Percentiles rank a stretch among this genome's conserved stretches.
Conservation (phyloP, 2,113 vertebrate genomes). For the Phycodurus eques region DNA sequence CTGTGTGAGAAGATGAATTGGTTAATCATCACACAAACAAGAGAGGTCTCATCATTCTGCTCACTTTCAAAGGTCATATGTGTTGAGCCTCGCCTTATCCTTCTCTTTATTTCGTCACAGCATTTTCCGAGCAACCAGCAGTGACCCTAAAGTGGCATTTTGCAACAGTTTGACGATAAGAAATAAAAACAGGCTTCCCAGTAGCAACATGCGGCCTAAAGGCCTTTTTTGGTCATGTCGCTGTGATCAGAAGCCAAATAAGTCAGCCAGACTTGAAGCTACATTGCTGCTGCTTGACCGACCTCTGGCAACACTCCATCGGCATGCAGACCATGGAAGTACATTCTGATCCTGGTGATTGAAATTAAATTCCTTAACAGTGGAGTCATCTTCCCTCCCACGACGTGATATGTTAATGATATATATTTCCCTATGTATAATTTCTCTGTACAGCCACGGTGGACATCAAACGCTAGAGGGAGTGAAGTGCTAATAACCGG, state of each 20-base stretch:
- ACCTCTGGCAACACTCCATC: constrained; percentile 9
- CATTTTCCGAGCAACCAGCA: constrained; percentile 1
- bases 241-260: constrained; percentile 46
- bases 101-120: constrained; percentile 1
- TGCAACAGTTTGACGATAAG: constrained; percentile 24
- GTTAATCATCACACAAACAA: constrained; percentile 33
- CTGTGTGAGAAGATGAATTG: background rate
- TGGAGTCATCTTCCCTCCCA: background rate
- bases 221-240: constrained; percentile 67
- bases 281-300: constrained; percentile 47
- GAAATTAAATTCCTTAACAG: constrained; percentile 28
- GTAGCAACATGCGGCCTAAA: constrained; percentile 24
- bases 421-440: constrained; percentile 11
- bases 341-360: constrained; percentile 30
- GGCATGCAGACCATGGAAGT: constrained; percentile 32
- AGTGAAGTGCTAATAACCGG: constrained; percentile 22
- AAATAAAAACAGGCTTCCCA: constrained; percentile 39
- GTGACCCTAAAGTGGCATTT: constrained; percentile 37
- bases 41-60: background rate
- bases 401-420: constrained; percentile 15
- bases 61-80: constrained; percentile 11
- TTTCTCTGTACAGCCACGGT: constrained; percentile 13
- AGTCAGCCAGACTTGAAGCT: constrained; percentile 39
- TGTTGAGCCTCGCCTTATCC: background rate
- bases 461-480: constrained; percentile 36